phyloP scores from a whole-genome alignment of 2,888 invertebrate genomes.

The Acanthoscelides obtectus region DNA sequence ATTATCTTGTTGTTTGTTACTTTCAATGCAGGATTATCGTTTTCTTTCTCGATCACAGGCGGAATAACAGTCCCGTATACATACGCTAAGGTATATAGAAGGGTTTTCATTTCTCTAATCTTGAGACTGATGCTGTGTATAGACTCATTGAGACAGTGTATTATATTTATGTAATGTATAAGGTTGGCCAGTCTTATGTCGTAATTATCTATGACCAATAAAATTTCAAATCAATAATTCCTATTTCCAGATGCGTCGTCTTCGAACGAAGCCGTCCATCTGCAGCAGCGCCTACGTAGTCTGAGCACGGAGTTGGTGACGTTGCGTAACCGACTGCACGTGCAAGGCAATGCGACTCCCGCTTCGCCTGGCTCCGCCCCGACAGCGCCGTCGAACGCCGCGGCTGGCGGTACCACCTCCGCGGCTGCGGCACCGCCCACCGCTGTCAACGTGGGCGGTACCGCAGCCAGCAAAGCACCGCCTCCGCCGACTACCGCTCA shows the following conservation, averaged over 20 bases:
- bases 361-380: slow-evolving; percentile 43
- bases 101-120: no score
- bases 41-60: no score
- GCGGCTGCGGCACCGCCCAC: slow-evolving; percentile 44
- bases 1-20: background rate
- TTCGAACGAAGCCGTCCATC: slow-evolving; percentile 89
- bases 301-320: slow-evolving; percentile 89
- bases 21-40: background rate
- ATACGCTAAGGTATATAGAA: no score
- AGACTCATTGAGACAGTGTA: no score
- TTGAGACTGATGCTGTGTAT: no score
- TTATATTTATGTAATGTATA: no score
- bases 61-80: no score
- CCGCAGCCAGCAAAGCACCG: background rate
- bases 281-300: slow-evolving; percentile 86
- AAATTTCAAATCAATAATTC: background rate
- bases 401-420: slow-evolving; percentile 38
- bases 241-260: slow-evolving; percentile 80
- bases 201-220: no score
- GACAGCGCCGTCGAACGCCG: slow-evolving; percentile 13
- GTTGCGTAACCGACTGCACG: slow-evolving; percentile 83
- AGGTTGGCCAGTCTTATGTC: no score
- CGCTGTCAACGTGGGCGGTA: slow-evolving; percentile 17
- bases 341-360: slow-evolving; percentile 50
- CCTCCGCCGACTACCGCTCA: slow-evolving; percentile 36